Conservation (phyloP, 92 coral and sea anemone genomes). For the Zoanthus solanderi region DNA sequence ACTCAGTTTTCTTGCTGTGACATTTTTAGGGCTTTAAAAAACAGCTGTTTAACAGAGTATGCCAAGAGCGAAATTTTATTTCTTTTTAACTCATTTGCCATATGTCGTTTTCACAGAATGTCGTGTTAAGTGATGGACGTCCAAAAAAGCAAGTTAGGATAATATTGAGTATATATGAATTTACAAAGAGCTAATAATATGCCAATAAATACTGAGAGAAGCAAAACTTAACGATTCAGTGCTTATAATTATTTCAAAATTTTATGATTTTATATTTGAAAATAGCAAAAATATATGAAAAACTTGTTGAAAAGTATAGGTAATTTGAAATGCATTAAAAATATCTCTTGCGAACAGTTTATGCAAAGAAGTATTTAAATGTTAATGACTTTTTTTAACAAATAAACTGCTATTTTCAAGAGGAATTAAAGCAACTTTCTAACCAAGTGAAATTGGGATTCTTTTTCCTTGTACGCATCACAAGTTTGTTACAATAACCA, state of each 20-base stretch:
- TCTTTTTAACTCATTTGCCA: background rate
- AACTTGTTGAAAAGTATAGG: too few species aligned
- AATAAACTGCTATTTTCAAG: background rate
- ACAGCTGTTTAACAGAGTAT: background rate
- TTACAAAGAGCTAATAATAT: too few species aligned
- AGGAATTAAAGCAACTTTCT: background rate
- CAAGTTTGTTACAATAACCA: background rate
- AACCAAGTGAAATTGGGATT: background rate
- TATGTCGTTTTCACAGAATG: background rate
- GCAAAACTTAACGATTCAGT: too few species aligned
- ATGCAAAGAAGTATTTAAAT: too few species aligned
- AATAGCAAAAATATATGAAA: too few species aligned
- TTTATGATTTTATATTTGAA: too few species aligned
- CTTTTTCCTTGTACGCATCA: background rate
- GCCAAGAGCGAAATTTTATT: background rate
- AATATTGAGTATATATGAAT: too few species aligned
- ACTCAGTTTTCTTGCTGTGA: background rate
- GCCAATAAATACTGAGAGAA: too few species aligned
- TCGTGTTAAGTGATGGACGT: background rate
- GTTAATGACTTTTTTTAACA: background rate
- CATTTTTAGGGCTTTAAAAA: background rate
- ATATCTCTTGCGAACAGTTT: too few species aligned
- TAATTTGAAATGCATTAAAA: too few species aligned
- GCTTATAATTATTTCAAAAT: too few species aligned
- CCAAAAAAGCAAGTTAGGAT: conserved; percentile 1